A percentile compares a stretch with the other conserved stretches of the same genome.
Conservation (phyloP, 2,888 invertebrate species). For the Parapristionchus giblindavisi region DNA sequence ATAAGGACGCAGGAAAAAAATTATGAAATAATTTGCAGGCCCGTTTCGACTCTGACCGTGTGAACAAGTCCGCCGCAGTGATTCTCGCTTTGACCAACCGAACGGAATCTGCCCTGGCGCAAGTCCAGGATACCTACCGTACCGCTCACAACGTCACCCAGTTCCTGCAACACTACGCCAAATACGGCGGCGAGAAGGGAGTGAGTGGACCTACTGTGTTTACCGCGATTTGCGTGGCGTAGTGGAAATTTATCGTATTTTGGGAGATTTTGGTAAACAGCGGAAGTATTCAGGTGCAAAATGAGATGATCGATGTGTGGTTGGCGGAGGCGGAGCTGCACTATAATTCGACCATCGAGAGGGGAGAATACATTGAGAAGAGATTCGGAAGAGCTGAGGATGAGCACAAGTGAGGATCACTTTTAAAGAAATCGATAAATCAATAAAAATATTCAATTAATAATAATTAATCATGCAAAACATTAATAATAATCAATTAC, state of each 20-base stretch:
- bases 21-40: conserved; percentile 36
- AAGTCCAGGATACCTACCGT: conserved; percentile 46
- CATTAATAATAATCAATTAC: no score
- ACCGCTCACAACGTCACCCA: conserved; percentile 57
- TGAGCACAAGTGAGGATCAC: conserved; percentile 46
- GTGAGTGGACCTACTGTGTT: no score
- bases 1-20: no score
- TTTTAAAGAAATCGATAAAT: no score
- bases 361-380: conserved; percentile 66
- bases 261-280: no score
- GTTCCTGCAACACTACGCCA: conserved; percentile 50
- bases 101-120: not conserved
- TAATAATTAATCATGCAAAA: no score
- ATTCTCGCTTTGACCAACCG: conserved; percentile 27
- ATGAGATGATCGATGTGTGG: conserved; percentile 53
- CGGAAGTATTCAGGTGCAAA: conserved; percentile 47
- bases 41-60: conserved; percentile 30
- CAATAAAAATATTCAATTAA: no score
- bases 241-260: no score
- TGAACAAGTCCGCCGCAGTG: conserved; percentile 28
- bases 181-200: conserved; percentile 28
- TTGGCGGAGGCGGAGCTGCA: conserved; percentile 68
- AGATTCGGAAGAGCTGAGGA: conserved; percentile 54
- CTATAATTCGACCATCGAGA: conserved; percentile 64
- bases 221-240: no score